phyloP scores from a whole-genome alignment of 2,797 vertebrate species.

The Anableps anableps region DNA sequence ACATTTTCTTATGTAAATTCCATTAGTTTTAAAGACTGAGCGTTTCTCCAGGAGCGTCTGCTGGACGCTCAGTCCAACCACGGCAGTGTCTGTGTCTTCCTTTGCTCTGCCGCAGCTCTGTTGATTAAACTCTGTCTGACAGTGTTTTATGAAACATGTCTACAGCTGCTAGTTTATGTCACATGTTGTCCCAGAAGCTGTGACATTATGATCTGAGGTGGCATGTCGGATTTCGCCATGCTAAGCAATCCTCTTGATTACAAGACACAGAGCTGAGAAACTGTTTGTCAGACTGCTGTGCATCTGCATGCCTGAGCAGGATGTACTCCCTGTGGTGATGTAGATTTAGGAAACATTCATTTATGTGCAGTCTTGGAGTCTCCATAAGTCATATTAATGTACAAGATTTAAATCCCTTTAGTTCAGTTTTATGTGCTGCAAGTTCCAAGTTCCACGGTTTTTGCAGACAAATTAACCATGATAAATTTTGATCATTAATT shows the following conservation, averaged over 20 bases:
- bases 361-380: background rate
- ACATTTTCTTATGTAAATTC: background rate
- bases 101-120: accelerated
- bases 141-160: slow-evolving; percentile 36
- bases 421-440: background rate
- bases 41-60: background rate
- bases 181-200: slow-evolving; percentile 18
- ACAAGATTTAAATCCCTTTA: background rate
- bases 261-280: background rate
- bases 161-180: slow-evolving; percentile 22
- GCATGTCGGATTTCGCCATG: slow-evolving; percentile 45
- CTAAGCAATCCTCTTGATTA: slow-evolving; percentile 21
- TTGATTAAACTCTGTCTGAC: slow-evolving; percentile 37
- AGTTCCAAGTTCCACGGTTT: background rate
- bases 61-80: background rate
- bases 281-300: background rate
- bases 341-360: background rate
- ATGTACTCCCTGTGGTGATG: background rate
- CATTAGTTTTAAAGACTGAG: background rate
- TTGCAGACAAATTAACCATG: background rate
- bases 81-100: background rate
- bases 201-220: slow-evolving; percentile 29
- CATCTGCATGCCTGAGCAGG: background rate
- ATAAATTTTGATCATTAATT: background rate
- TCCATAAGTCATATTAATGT: background rate